Percentiles rank a stretch among this genome's conserved stretches.
Evolutionary conservation across 2,113 vertebrate species (phyloP).

Genomic region (Syngnathus scovelli): DNA sequence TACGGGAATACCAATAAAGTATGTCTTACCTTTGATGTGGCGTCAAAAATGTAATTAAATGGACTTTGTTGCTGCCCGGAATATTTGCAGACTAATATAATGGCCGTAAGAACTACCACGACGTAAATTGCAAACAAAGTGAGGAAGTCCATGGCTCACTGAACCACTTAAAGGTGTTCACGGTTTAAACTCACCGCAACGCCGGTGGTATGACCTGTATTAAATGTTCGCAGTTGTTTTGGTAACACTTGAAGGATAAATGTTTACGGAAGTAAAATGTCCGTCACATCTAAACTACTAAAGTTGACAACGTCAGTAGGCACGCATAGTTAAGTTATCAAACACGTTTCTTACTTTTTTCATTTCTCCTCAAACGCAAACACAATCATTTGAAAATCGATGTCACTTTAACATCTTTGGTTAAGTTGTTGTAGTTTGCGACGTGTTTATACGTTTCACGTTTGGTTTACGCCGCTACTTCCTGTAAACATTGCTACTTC

Average conservation of each 20-base stretch:
- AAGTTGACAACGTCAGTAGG: conserved; percentile 20
- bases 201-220: background rate
- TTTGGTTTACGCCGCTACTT: background rate
- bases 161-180: conserved; percentile 39
- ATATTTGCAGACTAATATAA: conserved; percentile 70
- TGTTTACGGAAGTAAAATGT: background rate
- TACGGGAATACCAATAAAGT: background rate
- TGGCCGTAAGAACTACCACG: conserved; percentile 58
- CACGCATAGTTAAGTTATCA: background rate
- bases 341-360: background rate
- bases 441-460: background rate
- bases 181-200: background rate
- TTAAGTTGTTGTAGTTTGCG: background rate
- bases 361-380: conserved; percentile 2
- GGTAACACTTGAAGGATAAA: background rate
- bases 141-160: conserved; percentile 83
- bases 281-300: background rate
- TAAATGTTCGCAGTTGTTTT: background rate
- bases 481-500: conserved; percentile 45
- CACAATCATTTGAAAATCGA: conserved; percentile 2
- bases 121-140: conserved; percentile 79
- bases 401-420: conserved; percentile 18
- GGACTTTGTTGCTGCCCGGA: conserved; percentile 65
- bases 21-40: conserved; percentile 51
- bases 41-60: conserved; percentile 36